Evolutionary conservation across 2,113 vertebrate genomes (phyloP).

Genomic region (Phalacrocorax pelagicus): DNA sequence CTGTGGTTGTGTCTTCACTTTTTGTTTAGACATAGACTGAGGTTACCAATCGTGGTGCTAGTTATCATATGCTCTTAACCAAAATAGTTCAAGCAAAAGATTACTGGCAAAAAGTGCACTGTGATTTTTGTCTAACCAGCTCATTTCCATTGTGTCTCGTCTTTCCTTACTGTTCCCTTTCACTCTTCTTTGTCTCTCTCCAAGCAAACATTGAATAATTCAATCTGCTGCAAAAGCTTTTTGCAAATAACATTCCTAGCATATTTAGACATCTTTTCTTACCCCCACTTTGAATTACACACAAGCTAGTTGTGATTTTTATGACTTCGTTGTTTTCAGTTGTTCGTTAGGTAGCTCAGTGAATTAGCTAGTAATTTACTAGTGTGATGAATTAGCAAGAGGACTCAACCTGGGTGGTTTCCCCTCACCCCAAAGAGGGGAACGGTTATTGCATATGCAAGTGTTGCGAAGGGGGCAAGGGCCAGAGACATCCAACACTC

Average conservation of each 20-base stretch:
- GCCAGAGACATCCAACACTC: not conserved
- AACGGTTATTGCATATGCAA: not conserved
- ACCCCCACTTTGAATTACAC: constrained; percentile 18
- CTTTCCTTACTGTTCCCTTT: constrained; percentile 1
- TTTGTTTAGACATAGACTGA: not conserved
- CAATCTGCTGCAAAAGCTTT: not conserved
- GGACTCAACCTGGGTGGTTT: not conserved
- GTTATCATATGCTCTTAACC: not conserved
- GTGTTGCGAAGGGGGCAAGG: not conserved
- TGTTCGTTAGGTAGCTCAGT: not conserved
- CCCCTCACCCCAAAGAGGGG: not conserved
- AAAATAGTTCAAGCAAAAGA: not conserved
- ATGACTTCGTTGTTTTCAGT: constrained; percentile 38
- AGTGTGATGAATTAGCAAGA: not conserved
- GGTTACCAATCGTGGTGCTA: not conserved
- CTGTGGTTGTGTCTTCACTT: not conserved
- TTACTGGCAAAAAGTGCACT: not conserved
- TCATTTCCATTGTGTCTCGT: not conserved
- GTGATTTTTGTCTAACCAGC: not conserved
- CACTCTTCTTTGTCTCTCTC: not conserved
- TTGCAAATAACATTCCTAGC: constrained; percentile 54
- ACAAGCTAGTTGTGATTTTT: constrained; percentile 48
- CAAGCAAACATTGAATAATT: not conserved
- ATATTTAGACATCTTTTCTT: constrained; percentile 44
- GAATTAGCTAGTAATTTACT: constrained; percentile 20